These are phyloP conservation scores for Agrotis segetum DNA, from an alignment of 2,888 invertebrate species.

Conservation along the genomic window DNA sequence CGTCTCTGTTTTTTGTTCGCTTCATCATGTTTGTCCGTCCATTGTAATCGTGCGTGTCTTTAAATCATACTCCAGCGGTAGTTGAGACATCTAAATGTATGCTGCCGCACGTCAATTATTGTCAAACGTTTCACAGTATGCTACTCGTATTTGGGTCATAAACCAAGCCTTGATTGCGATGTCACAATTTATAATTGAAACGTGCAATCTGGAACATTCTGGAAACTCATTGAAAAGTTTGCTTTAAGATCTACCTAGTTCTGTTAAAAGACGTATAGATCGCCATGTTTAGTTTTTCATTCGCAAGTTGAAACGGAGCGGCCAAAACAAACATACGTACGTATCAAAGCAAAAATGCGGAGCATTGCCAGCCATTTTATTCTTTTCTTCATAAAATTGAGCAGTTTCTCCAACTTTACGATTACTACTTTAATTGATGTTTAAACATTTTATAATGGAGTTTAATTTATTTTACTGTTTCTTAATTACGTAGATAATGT, in stretches of 20 bases:
- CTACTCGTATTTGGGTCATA: constrained; percentile 52
- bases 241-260: constrained; percentile 8
- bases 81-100: constrained; percentile 41
- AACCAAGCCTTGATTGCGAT: constrained; percentile 52
- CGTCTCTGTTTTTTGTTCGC: constrained; percentile 14
- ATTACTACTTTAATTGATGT: constrained; percentile 47
- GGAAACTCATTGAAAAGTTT: constrained; percentile 13
- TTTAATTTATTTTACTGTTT: constrained; percentile 21
- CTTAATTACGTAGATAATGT: neutral
- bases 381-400: constrained; percentile 25
- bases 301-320: constrained; percentile 28
- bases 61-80: constrained; percentile 7
- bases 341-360: constrained; percentile 48
- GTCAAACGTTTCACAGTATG: constrained; percentile 35
- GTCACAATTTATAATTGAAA: constrained; percentile 60
- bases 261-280: constrained; percentile 35
- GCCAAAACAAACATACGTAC: constrained; percentile 46
- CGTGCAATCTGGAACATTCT: constrained; percentile 38
- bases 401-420: constrained; percentile 33
- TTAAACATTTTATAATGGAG: constrained; percentile 15
- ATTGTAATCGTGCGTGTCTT: constrained; percentile 4
- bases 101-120: constrained; percentile 41
- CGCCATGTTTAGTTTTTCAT: constrained; percentile 44
- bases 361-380: constrained; percentile 26
- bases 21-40: neutral